Base-by-base conservation (phyloP, 2,113 vertebrate genomes). In the Rhinichthys klamathensis region DNA sequence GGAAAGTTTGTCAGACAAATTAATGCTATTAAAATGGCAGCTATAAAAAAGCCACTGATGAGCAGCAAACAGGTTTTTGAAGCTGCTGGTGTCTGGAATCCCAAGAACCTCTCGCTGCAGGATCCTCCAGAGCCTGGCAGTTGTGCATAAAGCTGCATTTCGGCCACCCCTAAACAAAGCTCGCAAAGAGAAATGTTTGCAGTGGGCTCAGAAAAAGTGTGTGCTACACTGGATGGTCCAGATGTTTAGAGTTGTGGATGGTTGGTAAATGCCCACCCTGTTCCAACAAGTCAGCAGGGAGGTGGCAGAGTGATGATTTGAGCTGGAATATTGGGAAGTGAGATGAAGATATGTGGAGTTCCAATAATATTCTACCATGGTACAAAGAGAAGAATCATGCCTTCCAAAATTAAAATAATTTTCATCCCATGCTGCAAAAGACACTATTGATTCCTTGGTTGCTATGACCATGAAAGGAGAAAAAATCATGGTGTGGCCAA, bases 181-280 rank as follows among this genome's bases (percentile, higher is more conserved):
- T 83, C 83, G 84, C 86, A 89, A 85, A 65, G 56, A 89, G 70
- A 88, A 85, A 86, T 16, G 25, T 44, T 60, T 85, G 38, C 88
- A 73, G 60, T 86, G 87, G 69, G 78, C 78, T 21, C 61, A 73
- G 84, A 69, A 32, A 8, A 9, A 60, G 6, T 21, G 56, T 38
- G 4, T 38, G 32, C 70, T 21, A 38, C 16, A 73, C 35, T 73
- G 72, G 72, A 74, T 74, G 1, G 21, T 25, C 8, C 38, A 41
- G 21, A 46, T 18, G 13, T 10, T 54, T 69, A 16, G 41, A 51
- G 61, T 65, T 21, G 25, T 67, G 41, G 21, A 51, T 69, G 25
- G 61, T 54, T 54, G 15, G 49, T 54, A 16, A 51, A 6, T 51
- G 15, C 4, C 61, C 61, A 51, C n/a, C 61, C 38, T 67, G 61